A percentile compares a stretch with the other conserved stretches of the same genome.
Evolutionary conservation across 1,140 invertebrate species (phyloP).

Genomic region (Cryptotermes secundus): DNA sequence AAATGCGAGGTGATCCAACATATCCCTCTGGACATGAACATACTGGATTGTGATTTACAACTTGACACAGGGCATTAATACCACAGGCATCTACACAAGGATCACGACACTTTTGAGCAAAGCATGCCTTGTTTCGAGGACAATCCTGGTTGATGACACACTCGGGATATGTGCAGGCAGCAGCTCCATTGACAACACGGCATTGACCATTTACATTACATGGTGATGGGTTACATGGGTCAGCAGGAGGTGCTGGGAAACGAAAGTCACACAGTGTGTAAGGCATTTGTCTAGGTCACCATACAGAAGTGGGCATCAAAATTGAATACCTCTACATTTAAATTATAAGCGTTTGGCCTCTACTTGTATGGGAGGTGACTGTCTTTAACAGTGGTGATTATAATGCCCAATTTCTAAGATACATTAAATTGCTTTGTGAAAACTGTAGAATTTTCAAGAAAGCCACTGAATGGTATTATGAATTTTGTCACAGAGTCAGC

Average conservation of each 20-base stretch:
- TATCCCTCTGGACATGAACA: conserved; percentile 79
- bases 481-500: too few relatives aligned
- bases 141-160: conserved; percentile 84
- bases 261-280: too few relatives aligned
- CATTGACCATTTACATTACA: conserved; percentile 80
- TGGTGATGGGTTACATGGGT: conserved; percentile 79
- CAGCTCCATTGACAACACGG: conserved; percentile 64
- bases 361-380: too few relatives aligned
- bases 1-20: conserved; percentile 74
- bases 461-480: too few relatives aligned
- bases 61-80: conserved; percentile 80
- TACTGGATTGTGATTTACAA: conserved; percentile 75
- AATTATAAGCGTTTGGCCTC: too few relatives aligned
- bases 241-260: conserved; percentile 41
- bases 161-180: conserved; percentile 79
- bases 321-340: too few relatives aligned
- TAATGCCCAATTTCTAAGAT: too few relatives aligned
- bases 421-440: too few relatives aligned
- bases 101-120: conserved; percentile 76
- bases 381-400: too few relatives aligned
- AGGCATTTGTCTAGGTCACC: too few relatives aligned
- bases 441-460: too few relatives aligned
- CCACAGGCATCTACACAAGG: conserved; percentile 80
- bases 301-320: too few relatives aligned
- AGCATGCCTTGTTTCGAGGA: conserved; percentile 75